Evolutionary conservation across 2,888 invertebrate genomes (phyloP), one percentile per base, ranked within the genome.

Genomic region (Ichneumoninae sp.): DNA sequence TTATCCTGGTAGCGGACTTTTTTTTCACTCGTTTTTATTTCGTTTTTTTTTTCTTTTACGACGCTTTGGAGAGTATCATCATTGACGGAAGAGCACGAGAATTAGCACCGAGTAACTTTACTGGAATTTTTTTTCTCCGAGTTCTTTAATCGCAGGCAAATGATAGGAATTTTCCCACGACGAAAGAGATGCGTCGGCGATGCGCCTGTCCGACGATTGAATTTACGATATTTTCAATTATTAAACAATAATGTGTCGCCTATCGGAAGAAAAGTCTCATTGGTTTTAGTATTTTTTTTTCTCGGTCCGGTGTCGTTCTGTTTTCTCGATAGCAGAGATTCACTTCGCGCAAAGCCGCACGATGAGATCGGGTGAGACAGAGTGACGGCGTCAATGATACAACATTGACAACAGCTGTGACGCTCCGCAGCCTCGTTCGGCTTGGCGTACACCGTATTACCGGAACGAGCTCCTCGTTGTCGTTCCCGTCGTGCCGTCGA

Each of bases 361-460:
- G 77, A 77, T 47, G 77, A 60, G 57, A 60, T 47, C 52, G 36
- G 40, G 54, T 54, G 76, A n/a, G 66, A 68, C 54, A 8, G 6
- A 76, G 73, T n/a, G 66, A 40, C 71, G 85, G 85, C 88, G 89
- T 89, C 88, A 89, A 91, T 89, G 91, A 89, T 89, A 89, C 90
- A 88, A 87, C 87, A 86, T 86, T 87, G 87, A 81, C 86, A 86
- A 82, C 89, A 90, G 87, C 89, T 90, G 88, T 87, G 87, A 87
- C 85, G 84, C 77, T 81, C 44, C 75, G 81, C 77, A 84, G 79
- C 73, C 73, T 75, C 68, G 80, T 80, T 79, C 60, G 57, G 70
- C 63, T 47, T 36, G 78, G 63, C 60, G 47, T 63, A 69, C 63
- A 36, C 68, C 22, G 60, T 44, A 44, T 73, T 44, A 44, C 73